Conservation (phyloP, 2,113 vertebrate species). For the Danio rerio region DNA sequence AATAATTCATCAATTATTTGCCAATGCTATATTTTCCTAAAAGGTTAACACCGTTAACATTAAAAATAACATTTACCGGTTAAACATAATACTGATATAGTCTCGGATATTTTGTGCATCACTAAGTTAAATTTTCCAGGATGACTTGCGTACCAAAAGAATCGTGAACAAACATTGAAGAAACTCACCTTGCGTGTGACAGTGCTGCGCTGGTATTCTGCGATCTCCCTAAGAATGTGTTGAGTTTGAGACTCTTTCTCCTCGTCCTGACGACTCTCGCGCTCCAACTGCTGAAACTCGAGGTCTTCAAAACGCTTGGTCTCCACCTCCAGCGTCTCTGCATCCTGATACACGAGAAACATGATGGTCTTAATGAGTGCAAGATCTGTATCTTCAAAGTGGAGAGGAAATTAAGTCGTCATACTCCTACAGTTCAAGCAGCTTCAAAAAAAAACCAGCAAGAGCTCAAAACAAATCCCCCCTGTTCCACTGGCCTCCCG, state of each 20-base stretch:
- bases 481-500: background rate
- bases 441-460: background rate
- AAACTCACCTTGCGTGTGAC: conserved; percentile 85
- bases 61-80: too few relatives aligned
- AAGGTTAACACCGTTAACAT: too few relatives aligned
- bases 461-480: background rate
- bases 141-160: too few relatives aligned
- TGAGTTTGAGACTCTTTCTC: conserved; percentile 90
- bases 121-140: too few relatives aligned
- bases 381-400: background rate
- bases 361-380: background rate
- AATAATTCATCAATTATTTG: too few relatives aligned
- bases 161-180: too few relatives aligned
- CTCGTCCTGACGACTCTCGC: conserved; percentile 91
- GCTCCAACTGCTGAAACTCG: conserved; percentile 95
- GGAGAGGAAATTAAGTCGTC: background rate
- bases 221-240: conserved; percentile 89
- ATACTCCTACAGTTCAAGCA: background rate
- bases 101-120: too few relatives aligned
- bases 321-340: conserved; percentile 88
- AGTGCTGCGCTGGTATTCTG: conserved; percentile 88
- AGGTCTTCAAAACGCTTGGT: conserved; percentile 94
- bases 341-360: conserved; percentile 77
- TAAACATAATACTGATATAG: too few relatives aligned
- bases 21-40: too few relatives aligned